Conservation (phyloP, 2,888 invertebrate species). For the Campoletis raptor region DNA sequence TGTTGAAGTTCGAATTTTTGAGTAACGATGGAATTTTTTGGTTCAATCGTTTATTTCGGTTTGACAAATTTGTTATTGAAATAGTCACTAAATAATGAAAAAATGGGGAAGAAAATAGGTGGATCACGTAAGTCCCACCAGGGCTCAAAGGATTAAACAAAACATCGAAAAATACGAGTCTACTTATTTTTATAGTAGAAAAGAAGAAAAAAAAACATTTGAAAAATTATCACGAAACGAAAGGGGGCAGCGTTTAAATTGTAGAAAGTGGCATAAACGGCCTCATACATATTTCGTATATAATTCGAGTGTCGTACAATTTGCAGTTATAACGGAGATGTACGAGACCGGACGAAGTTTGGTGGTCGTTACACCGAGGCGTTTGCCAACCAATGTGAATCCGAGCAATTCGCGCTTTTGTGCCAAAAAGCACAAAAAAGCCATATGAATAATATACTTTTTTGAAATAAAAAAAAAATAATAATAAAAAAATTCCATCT, state of each 20-base stretch:
- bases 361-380: constrained; percentile 54
- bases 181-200: background rate
- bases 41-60: background rate
- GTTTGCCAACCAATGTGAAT: constrained; percentile 68
- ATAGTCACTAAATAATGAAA: no score
- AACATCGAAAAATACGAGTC: background rate
- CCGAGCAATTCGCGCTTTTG: constrained; percentile 36
- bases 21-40: background rate
- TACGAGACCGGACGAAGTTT: constrained; percentile 61
- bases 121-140: no score
- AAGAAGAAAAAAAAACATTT: background rate
- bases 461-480: background rate
- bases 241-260: background rate
- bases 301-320: constrained; percentile 54
- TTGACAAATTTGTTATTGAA: background rate
- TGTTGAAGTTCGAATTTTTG: background rate
- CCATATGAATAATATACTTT: background rate
- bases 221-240: background rate
- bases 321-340: constrained; percentile 59
- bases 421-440: background rate
- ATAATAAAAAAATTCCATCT: background rate
- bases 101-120: no score
- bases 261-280: background rate
- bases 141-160: background rate
- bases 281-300: background rate